A percentile compares a stretch with the other conserved stretches of the same genome.
phyloP scores from a whole-genome alignment of 1,140 invertebrate genomes.

The Zeugodacus cucurbitae region DNA sequence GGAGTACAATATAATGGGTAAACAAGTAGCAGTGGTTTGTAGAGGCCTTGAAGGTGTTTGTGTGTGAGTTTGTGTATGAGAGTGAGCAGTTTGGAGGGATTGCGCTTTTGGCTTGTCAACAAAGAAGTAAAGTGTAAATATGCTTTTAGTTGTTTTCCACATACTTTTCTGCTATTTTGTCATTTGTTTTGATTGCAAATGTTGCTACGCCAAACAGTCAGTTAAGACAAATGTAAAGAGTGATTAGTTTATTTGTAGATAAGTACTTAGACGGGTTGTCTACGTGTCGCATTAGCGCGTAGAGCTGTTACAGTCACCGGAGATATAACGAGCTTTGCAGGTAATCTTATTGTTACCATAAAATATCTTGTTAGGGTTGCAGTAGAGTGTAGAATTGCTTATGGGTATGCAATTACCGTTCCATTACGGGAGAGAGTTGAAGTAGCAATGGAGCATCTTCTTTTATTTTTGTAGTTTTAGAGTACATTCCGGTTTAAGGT shows the following conservation, averaged over 20 bases:
- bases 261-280: slow-evolving; percentile 6
- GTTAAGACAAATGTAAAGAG: not conserved
- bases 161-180: not conserved
- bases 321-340: no score
- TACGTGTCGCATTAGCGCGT: not conserved
- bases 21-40: not conserved
- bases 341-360: no score
- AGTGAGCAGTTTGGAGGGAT: not conserved
- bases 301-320: not conserved
- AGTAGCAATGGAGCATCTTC: no score
- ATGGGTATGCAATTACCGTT: no score
- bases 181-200: not conserved
- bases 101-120: not conserved
- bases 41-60: not conserved
- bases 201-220: not conserved
- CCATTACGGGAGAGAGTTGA: no score
- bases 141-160: not conserved
- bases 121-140: not conserved
- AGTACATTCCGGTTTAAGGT: no score
- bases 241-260: not conserved
- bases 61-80: not conserved
- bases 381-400: no score
- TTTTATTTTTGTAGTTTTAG: no score
- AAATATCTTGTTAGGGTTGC: no score
- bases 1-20: not conserved